phyloP scores from a whole-genome alignment of 2,888 invertebrate species.

The Timandra comae region DNA sequence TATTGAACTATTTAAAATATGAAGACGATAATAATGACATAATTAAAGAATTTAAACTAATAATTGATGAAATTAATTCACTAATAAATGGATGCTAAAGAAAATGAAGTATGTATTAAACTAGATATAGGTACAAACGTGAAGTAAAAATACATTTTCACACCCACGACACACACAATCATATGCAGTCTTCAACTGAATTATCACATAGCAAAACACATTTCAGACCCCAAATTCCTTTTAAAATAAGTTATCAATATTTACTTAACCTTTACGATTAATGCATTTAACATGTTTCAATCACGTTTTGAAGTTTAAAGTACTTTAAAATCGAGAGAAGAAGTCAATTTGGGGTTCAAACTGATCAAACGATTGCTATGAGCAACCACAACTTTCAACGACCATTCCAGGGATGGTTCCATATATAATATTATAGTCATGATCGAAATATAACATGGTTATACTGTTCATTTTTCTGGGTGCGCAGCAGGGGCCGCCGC shows the following conservation, averaged over 20 bases:
- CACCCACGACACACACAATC: conserved; percentile 62
- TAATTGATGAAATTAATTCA: too few relatives aligned
- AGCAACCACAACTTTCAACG: conserved; percentile 94
- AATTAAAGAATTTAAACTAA: too few relatives aligned
- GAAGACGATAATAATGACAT: too few relatives aligned
- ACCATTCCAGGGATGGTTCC: conserved; percentile 95
- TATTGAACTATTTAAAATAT: too few relatives aligned
- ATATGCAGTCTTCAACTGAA: conserved; percentile 66
- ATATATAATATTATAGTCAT: conserved; percentile 90
- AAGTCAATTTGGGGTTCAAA: conserved; percentile 36
- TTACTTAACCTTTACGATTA: background rate
- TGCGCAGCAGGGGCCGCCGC: conserved; percentile 94
- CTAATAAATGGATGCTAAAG: conserved; percentile 9
- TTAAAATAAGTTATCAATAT: conserved; percentile 2
- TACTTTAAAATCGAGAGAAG: too few relatives aligned
- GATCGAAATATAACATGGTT: conserved; percentile 94
- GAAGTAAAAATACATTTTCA: conserved; percentile 45
- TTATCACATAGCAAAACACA: conserved; percentile 63
- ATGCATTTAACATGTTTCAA: too few relatives aligned
- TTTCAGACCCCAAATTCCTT: conserved; percentile 33
- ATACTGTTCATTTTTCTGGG: conserved; percentile 92
- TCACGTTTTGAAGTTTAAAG: too few relatives aligned
- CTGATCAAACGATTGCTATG: conserved; percentile 69
- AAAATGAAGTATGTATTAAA: conserved; percentile 30
- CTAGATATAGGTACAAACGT: conserved; percentile 54